Percentiles rank a stretch among this genome's conserved stretches.
These are phyloP conservation scores for Cercocebus atys DNA, from an alignment of 2,113 vertebrate genomes.

Conservation along the genomic window DNA sequence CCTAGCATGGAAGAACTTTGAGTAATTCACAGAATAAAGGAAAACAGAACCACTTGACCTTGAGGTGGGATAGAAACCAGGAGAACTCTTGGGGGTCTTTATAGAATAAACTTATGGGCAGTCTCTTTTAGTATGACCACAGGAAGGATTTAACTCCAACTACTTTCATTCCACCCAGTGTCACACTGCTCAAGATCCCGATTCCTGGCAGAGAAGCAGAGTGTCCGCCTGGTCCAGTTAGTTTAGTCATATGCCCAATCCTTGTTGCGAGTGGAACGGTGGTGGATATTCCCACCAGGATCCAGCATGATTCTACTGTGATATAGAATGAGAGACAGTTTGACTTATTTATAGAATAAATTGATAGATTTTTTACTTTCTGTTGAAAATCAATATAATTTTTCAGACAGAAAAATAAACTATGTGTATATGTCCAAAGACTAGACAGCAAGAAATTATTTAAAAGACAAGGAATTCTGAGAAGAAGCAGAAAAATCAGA, in stretches of 20 bases:
- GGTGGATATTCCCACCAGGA: background rate
- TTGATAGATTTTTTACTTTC: background rate
- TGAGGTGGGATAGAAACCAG: background rate
- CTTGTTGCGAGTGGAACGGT: background rate
- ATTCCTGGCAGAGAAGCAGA: background rate
- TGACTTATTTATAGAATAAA: background rate
- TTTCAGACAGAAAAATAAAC: conserved; percentile 4
- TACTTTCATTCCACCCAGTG: background rate
- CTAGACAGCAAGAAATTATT: background rate
- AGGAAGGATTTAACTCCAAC: background rate
- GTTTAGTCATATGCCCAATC: background rate
- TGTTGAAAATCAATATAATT: background rate
- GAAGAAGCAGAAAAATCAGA: background rate
- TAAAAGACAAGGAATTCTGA: background rate
- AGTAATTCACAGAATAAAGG: background rate
- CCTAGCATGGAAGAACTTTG: background rate
- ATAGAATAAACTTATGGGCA: background rate
- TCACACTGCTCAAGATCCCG: background rate
- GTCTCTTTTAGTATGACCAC: background rate
- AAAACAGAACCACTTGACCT: background rate
- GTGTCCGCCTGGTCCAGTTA: background rate
- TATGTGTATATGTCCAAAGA: background rate
- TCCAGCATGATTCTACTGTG: background rate
- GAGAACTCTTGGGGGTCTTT: background rate
- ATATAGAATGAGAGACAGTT: background rate